Percentiles rank a stretch among this genome's conserved stretches.
Evolutionary conservation across 2,888 invertebrate species (phyloP).

Genomic region (Dryobotodes eremita): DNA sequence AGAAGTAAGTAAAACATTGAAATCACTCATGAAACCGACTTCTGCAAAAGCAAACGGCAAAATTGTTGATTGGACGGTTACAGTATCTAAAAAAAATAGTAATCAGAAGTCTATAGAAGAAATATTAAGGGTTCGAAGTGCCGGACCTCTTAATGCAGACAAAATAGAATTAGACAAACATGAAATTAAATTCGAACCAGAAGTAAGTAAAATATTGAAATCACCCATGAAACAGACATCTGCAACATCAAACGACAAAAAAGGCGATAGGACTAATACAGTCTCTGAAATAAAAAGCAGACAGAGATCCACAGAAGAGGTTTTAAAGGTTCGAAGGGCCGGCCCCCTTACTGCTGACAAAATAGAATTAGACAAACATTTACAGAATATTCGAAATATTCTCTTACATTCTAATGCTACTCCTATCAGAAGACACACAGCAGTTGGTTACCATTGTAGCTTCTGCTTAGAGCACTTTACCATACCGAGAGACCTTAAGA

Average conservation of each 20-base stretch:
- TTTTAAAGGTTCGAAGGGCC: not conserved
- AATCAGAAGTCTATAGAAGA: not conserved
- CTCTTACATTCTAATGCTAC: slow-evolving; percentile 78
- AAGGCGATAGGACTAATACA: not conserved
- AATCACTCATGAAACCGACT: slow-evolving; percentile 30
- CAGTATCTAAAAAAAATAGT: slow-evolving; percentile 24
- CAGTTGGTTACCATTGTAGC: slow-evolving; percentile 76
- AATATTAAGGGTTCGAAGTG: not conserved
- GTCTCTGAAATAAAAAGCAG: not conserved
- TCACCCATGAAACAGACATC: no score
- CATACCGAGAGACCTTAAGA: slow-evolving; percentile 74
- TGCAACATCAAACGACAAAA: not conserved
- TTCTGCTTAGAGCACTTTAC: slow-evolving; percentile 73
- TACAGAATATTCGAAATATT: slow-evolving; percentile 73
- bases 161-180: not conserved
- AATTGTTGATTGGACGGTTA: slow-evolving; percentile 31
- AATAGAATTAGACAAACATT: slow-evolving; percentile 52
- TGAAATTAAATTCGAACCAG: not conserved
- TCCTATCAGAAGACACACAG: slow-evolving; percentile 74
- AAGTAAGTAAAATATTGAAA: not conserved
- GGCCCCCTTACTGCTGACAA: slow-evolving; percentile 11
- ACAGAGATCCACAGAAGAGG: not conserved
- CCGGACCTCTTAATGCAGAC: not conserved
- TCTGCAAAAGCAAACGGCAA: not conserved
- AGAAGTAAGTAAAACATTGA: slow-evolving; percentile 49